Evolutionary conservation across 2,888 invertebrate genomes (phyloP).

Genomic region (Polyploca ridens): DNA sequence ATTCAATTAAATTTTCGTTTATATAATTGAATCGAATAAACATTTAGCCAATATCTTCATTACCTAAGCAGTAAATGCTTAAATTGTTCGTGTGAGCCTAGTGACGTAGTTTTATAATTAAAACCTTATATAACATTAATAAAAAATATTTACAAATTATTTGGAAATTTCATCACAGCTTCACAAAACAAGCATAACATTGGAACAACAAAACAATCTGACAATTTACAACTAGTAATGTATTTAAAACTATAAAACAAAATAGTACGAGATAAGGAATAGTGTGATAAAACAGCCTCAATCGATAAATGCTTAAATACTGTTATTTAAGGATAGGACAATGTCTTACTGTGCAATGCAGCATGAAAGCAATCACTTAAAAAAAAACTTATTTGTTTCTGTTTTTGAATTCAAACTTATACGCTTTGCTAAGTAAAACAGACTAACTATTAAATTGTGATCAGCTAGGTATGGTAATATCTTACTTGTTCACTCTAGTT

Average conservation of each 20-base stretch:
- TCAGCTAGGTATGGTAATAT: constrained; percentile 7
- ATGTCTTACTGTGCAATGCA: constrained; percentile 24
- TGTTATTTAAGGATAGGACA: constrained; percentile 44
- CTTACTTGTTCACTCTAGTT: constrained; percentile 25
- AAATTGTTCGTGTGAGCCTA: constrained; percentile 77
- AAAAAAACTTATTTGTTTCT: neutral
- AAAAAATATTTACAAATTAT: constrained; percentile 77
- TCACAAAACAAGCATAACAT: constrained; percentile 83
- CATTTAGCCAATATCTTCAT: constrained; percentile 79
- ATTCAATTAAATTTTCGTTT: constrained; percentile 81
- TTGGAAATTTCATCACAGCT: constrained; percentile 84
- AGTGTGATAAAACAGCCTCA: constrained; percentile 64
- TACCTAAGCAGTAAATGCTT: constrained; percentile 77
- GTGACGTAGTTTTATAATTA: constrained; percentile 72
- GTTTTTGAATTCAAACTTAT: neutral
- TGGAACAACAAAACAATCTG: constrained; percentile 75
- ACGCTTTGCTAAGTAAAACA: constrained; percentile 8
- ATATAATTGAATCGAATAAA: constrained; percentile 83
- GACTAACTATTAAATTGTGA: neutral
- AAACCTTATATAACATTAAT: constrained; percentile 77
- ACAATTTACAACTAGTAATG: constrained; percentile 56
- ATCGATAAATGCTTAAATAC: constrained; percentile 80
- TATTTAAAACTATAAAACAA: constrained; percentile 75
- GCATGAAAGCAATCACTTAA: constrained; percentile 14
- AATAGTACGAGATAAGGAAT: constrained; percentile 34